A percentile compares a stretch with the other conserved stretches of the same genome.
These are phyloP conservation scores for Carpatolechia fugitivella DNA, from an alignment of 2,888 invertebrate species.

Conservation along the genomic window DNA sequence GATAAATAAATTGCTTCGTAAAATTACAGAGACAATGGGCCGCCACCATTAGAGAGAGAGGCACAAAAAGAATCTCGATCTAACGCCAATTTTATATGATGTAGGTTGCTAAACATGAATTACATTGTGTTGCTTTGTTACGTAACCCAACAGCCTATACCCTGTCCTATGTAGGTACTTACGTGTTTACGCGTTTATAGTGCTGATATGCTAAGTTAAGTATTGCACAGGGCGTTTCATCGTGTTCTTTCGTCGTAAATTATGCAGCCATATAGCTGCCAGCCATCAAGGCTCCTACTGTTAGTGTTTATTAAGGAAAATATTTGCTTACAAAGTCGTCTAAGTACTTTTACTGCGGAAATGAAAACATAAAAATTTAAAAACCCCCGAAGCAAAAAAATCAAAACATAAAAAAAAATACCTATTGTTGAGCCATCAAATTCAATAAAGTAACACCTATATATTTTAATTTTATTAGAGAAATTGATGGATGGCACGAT, in stretches of 20 bases:
- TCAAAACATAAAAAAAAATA: too few relatives aligned
- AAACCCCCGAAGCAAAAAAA: too few relatives aligned
- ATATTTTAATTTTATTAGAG: too few relatives aligned
- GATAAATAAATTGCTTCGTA: conserved; percentile 50
- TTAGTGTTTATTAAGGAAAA: not conserved
- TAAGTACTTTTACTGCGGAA: not conserved
- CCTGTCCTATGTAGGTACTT: not conserved
- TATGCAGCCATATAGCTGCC: conserved; percentile 3
- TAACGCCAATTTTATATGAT: conserved; percentile 47
- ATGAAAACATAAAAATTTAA: not conserved
- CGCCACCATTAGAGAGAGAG: conserved; percentile 35
- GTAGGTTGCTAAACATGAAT: conserved; percentile 34
- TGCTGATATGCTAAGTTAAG: not conserved
- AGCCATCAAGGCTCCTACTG: not conserved
- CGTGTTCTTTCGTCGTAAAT: conserved; percentile 6
- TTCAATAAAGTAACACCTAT: too few relatives aligned
- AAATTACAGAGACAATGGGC: conserved; percentile 48
- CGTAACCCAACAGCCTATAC: conserved; percentile 22
- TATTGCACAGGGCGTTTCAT: not conserved
- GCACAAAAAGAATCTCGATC: conserved; percentile 43
- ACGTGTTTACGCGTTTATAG: not conserved
- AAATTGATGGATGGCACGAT: too few relatives aligned
- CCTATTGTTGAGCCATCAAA: too few relatives aligned
- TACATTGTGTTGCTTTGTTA: conserved; percentile 31
- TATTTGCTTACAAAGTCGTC: not conserved